phyloP scores from a whole-genome alignment of 1,140 invertebrate genomes.

The Zeugodacus cucurbitae region DNA sequence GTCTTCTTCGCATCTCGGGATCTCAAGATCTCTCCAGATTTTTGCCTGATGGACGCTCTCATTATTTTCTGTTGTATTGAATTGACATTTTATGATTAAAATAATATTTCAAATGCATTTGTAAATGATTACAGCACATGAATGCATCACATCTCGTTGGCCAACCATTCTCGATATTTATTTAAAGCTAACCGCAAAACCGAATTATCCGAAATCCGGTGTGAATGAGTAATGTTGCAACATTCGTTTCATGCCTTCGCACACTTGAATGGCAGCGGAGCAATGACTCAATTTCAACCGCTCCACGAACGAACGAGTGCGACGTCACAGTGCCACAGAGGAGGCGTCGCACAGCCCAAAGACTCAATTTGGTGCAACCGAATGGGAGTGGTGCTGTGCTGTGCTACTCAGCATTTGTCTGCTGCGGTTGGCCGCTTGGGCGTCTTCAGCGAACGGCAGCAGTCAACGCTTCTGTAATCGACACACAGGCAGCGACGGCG shows the following conservation, averaged over 20 bases:
- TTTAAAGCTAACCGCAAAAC: conserved; percentile 15
- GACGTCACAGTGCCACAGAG: neutral
- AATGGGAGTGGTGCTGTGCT: neutral
- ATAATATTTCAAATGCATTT: too few relatives aligned
- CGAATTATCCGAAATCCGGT: neutral
- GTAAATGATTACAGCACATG: too few relatives aligned
- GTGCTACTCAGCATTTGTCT: neutral
- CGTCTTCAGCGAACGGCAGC: neutral
- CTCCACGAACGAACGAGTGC: neutral
- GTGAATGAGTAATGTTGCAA: neutral
- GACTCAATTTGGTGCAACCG: neutral
- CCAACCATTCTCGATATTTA: neutral
- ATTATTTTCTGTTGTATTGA: too few relatives aligned
- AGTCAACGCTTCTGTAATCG: neutral
- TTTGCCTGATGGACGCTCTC: too few relatives aligned
- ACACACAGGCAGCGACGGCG: neutral
- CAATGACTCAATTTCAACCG: neutral
- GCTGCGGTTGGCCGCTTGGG: neutral
- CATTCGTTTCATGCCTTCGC: neutral
- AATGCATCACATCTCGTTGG: too few relatives aligned
- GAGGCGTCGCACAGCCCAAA: conserved; percentile 16
- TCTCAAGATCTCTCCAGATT: too few relatives aligned
- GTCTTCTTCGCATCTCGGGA: too few relatives aligned
- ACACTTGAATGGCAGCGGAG: neutral
- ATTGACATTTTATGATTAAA: too few relatives aligned